Evolutionary conservation across 1,140 invertebrate genomes (phyloP), one percentile per base, ranked within the genome.

Genomic region (Ips nitidus): DNA sequence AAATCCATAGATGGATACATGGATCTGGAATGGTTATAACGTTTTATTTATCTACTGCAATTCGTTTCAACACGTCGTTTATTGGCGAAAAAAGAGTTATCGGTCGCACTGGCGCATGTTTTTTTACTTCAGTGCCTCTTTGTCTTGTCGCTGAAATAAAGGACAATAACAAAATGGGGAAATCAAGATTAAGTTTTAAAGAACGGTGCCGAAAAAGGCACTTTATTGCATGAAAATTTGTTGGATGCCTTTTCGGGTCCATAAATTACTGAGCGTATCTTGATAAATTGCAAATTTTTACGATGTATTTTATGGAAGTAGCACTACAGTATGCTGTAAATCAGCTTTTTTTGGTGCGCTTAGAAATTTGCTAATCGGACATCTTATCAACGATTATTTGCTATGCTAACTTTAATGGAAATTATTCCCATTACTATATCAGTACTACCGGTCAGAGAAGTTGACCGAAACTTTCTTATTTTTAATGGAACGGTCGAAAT

Each of bases 281-380:
- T 69, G 66, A 69, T 69, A 69, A 69, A 69, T 61, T 69, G 66
- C 66, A 69, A 69, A 69, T 69, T 69, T 69, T 69, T 59, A 6
- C 38, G 52, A 39, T 65, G 42, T 65, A 8, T 37, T 66, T 66
- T 66, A 5, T 37, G 36, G 52, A 39, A n/a, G 41, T 36, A 22
- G 22, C 64, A 52, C 64, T 55, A 38, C 50, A 66, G 8, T 66
- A 43, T 66, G 41, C 55, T 22, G 22, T 22, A 22, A 22, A 22
- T 22, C 22, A 22, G 22, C 22, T 22, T 22, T 22, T 22, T 22
- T 22, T 22, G 22, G 22, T 22, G 22, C 22, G 22, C 22, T 22
- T 22, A 22, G 22, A 22, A 22, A 22, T 22, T 22, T 22, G 22
- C 22, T 22, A 22, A 22, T 22, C 22, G 0, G 22, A 22, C 22